Conservation (phyloP, 2,888 invertebrate species). For the Spilosoma lubricipeda region DNA sequence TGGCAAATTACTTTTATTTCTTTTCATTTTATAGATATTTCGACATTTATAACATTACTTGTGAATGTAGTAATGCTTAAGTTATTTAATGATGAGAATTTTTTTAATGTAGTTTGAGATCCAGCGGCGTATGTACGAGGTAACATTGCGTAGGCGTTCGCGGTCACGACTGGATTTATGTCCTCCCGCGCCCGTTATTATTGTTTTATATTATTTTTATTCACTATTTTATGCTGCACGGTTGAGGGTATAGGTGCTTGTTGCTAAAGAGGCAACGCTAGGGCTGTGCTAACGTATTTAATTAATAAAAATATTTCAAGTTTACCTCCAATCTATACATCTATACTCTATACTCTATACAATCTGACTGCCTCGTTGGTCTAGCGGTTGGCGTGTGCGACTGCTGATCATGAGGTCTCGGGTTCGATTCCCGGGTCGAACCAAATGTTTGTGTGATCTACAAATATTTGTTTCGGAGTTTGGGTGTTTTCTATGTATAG, state of each 20-base stretch:
- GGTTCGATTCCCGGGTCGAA: no score
- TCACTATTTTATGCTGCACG: conserved; percentile 44
- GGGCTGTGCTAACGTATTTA: conserved; percentile 22
- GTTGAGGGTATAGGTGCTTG: conserved; percentile 27
- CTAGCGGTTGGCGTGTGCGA: no score
- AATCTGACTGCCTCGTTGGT: no score
- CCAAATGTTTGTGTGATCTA: no score
- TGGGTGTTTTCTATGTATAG: no score
- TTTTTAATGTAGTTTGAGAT: conserved; percentile 24
- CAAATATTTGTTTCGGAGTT: no score
- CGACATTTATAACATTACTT: not conserved
- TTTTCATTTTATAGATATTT: no score
- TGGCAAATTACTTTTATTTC: no score
- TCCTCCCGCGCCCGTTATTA: conserved; percentile 40
- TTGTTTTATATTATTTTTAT: conserved; percentile 48
- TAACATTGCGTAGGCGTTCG: conserved; percentile 56
- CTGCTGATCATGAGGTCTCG: no score
- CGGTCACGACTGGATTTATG: conserved; percentile 60
- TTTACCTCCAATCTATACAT: no score
- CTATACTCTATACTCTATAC: no score
- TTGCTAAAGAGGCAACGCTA: conserved; percentile 10
- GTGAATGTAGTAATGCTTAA: not conserved
- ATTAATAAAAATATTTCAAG: not conserved
- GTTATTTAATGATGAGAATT: not conserved
- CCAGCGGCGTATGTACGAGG: conserved; percentile 18